Evolutionary conservation across 2,113 vertebrate genomes (phyloP).

Genomic region (Lasiurus cinereus): DNA sequence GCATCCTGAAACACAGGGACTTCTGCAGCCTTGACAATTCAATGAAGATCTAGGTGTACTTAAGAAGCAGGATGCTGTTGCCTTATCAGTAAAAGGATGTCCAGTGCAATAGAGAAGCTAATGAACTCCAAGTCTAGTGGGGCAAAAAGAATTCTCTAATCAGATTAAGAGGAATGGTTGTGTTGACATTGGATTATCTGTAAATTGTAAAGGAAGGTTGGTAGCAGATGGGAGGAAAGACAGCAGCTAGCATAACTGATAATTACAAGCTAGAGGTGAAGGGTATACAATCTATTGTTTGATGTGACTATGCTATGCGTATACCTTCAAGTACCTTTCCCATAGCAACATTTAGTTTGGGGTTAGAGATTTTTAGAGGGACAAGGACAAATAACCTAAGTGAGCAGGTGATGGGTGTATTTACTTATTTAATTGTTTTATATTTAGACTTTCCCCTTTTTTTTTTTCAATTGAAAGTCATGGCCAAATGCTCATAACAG

Average conservation of each 20-base stretch:
- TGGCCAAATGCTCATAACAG: not conserved
- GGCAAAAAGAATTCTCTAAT: conserved; percentile 55
- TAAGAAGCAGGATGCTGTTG: conserved; percentile 48
- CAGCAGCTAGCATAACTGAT: not conserved
- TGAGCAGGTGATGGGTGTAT: not conserved
- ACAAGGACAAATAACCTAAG: conserved; percentile 1
- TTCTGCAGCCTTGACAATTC: conserved; percentile 76
- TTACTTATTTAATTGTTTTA: not conserved
- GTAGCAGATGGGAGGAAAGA: conserved; percentile 8
- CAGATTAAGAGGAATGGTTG: conserved; percentile 44
- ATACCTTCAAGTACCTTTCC: conserved; percentile 42
- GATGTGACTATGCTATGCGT: not conserved
- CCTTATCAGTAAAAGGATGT: conserved; percentile 14
- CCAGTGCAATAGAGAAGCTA: not conserved
- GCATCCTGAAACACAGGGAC: conserved; percentile 77
- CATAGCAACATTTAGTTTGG: not conserved
- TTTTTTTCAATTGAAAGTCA: not conserved
- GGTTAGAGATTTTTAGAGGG: conserved; percentile 34
- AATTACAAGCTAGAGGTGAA: conserved; percentile 6
- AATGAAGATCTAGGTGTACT: conserved; percentile 79
- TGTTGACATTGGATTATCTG: conserved; percentile 12
- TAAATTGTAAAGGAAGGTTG: conserved; percentile 43
- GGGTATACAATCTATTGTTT: not conserved
- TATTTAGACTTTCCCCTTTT: not conserved
- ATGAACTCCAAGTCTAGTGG: not conserved